A percentile compares a stretch with the other conserved stretches of the same genome.
Evolutionary conservation across 1,140 invertebrate species (phyloP).

Genomic region (Sipha flava): DNA sequence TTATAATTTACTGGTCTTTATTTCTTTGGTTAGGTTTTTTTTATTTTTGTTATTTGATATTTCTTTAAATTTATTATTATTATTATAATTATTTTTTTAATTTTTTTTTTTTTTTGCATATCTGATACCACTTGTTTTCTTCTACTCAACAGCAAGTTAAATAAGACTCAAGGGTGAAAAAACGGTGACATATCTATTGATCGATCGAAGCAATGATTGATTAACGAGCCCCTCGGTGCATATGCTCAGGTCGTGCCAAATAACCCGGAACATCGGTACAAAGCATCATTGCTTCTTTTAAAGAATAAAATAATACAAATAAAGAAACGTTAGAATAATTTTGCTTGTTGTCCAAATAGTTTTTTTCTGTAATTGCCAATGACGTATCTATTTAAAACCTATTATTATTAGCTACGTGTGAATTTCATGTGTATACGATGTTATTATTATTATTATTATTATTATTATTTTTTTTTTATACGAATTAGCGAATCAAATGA

Average conservation of each 20-base stretch:
- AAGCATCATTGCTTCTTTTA: neutral
- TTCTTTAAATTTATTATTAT: neutral
- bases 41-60: neutral
- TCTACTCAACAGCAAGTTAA: neutral
- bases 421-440: too few relatives aligned
- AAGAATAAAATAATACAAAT: neutral
- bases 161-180: neutral
- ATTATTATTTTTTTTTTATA: too few relatives aligned
- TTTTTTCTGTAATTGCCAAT: neutral
- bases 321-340: neutral
- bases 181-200: constrained; percentile 7
- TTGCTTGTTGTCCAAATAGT: neutral
- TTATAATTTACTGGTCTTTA: too few relatives aligned
- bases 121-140: neutral
- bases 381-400: too few relatives aligned
- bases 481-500: too few relatives aligned
- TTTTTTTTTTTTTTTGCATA: neutral
- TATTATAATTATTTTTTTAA: neutral
- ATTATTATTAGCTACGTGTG: too few relatives aligned
- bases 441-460: too few relatives aligned
- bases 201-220: constrained; percentile 21
- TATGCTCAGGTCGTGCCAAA: neutral
- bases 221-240: neutral
- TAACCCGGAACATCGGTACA: constrained; percentile 1
- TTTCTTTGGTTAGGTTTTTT: neutral